Evolutionary conservation across 2,888 invertebrate genomes (phyloP).

Genomic region (Cepaea hortensis): DNA sequence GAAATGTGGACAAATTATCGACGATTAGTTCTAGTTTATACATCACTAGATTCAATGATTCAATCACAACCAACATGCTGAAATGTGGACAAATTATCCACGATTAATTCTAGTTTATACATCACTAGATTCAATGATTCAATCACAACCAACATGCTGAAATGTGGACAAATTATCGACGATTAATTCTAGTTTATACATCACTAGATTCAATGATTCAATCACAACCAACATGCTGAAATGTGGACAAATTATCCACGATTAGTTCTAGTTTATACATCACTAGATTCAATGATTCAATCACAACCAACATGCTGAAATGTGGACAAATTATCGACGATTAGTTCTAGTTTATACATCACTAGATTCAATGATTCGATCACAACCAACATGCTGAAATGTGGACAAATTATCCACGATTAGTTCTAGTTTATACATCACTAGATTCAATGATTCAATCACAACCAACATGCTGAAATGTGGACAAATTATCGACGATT

Average conservation of each 20-base stretch:
- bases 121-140: slow-evolving; percentile 87
- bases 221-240: slow-evolving; percentile 92
- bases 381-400: too few species aligned
- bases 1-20: slow-evolving; percentile 67
- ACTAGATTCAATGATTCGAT: too few species aligned
- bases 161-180: slow-evolving; percentile 58
- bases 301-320: slow-evolving; percentile 92
- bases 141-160: slow-evolving; percentile 93
- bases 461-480: slow-evolving; percentile 88
- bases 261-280: slow-evolving; percentile 74
- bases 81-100: slow-evolving; percentile 60
- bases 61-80: slow-evolving; percentile 95
- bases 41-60: slow-evolving; percentile 86
- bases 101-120: slow-evolving; percentile 68
- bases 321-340: too few species aligned
- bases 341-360: too few species aligned
- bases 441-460: slow-evolving; percentile 91
- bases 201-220: slow-evolving; percentile 88
- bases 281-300: slow-evolving; percentile 88
- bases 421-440: slow-evolving; percentile 84
- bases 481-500: too few species aligned
- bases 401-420: too few species aligned
- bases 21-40: too few species aligned
- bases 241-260: background rate
- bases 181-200: too few species aligned